phyloP scores from a whole-genome alignment of 2,888 invertebrate species.

The Diarsia mendica region DNA sequence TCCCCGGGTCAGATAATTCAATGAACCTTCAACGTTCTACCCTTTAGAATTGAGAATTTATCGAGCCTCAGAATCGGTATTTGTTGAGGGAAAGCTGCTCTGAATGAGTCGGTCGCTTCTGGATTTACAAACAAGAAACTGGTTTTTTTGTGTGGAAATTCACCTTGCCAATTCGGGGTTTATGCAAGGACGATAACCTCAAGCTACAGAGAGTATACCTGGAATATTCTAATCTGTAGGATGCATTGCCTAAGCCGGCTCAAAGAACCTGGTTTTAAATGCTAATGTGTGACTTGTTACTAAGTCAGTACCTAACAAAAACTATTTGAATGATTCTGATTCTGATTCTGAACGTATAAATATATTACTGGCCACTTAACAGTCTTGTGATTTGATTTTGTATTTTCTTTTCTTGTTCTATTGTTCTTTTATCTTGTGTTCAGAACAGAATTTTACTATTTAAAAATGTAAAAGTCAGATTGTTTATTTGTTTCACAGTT shows the following conservation, averaged over 20 bases:
- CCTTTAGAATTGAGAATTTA: background rate
- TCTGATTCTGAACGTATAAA: too few relatives aligned
- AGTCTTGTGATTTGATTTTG: too few relatives aligned
- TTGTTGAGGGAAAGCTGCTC: background rate
- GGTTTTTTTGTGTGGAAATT: background rate
- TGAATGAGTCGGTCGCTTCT: background rate
- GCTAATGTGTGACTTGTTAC: background rate
- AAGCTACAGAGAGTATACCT: background rate
- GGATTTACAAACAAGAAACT: constrained; percentile 2
- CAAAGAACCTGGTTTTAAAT: background rate
- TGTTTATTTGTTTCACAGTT: background rate
- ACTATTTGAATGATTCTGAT: too few relatives aligned
- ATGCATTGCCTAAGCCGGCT: background rate
- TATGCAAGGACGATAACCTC: background rate
- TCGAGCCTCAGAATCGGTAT: background rate
- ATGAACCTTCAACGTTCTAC: background rate
- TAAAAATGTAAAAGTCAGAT: background rate
- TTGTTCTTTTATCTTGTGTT: too few relatives aligned
- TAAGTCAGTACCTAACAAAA: background rate
- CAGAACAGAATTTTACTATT: too few relatives aligned
- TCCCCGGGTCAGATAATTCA: background rate
- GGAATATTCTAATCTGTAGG: constrained; percentile 11
- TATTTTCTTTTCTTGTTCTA: too few relatives aligned
- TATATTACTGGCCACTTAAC: too few relatives aligned
- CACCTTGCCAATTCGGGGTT: background rate